phyloP scores from a whole-genome alignment of 1,140 invertebrate genomes.

The Drosophila nigromelanica region DNA sequence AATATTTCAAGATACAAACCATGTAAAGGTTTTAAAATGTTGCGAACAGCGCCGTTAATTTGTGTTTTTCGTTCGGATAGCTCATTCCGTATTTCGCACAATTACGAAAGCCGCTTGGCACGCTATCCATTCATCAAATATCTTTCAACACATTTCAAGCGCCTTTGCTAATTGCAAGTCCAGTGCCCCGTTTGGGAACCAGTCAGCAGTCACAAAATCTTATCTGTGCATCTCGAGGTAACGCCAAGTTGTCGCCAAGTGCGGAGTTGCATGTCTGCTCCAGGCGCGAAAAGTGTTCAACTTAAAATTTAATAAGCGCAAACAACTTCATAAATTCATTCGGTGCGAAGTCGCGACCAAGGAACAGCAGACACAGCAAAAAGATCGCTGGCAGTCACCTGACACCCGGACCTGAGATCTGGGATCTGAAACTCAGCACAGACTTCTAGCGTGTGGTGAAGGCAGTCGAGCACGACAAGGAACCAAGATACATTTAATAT shows the following conservation, averaged over 20 bases:
- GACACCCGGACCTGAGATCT: slow-evolving; percentile 50
- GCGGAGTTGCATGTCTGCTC: slow-evolving; percentile 50
- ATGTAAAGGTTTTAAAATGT: not conserved
- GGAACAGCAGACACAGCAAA: slow-evolving; percentile 8
- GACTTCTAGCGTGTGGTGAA: slow-evolving; percentile 15
- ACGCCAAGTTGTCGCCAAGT: slow-evolving; percentile 59
- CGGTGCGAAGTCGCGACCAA: not conserved
- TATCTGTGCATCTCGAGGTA: slow-evolving; percentile 76
- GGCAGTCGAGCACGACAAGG: slow-evolving; percentile 43
- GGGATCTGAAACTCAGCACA: slow-evolving; percentile 11
- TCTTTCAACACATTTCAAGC: slow-evolving; percentile 79
- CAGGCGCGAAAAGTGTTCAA: slow-evolving; percentile 64
- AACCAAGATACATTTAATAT: slow-evolving; percentile 81
- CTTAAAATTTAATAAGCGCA: slow-evolving; percentile 80
- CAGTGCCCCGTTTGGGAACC: slow-evolving; percentile 64
- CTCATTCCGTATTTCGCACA: not conserved
- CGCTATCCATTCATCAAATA: slow-evolving; percentile 77
- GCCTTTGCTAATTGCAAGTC: slow-evolving; percentile 65
- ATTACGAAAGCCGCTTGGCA: slow-evolving; percentile 23
- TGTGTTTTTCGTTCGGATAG: slow-evolving; percentile 1
- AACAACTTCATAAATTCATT: slow-evolving; percentile 79
- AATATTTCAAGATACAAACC: too few species aligned
- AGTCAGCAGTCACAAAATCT: slow-evolving; percentile 76
- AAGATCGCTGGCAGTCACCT: slow-evolving; percentile 58
- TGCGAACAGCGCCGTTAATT: not conserved